Conservation (phyloP, 2,113 vertebrate genomes). For the Anguilla japonica region DNA sequence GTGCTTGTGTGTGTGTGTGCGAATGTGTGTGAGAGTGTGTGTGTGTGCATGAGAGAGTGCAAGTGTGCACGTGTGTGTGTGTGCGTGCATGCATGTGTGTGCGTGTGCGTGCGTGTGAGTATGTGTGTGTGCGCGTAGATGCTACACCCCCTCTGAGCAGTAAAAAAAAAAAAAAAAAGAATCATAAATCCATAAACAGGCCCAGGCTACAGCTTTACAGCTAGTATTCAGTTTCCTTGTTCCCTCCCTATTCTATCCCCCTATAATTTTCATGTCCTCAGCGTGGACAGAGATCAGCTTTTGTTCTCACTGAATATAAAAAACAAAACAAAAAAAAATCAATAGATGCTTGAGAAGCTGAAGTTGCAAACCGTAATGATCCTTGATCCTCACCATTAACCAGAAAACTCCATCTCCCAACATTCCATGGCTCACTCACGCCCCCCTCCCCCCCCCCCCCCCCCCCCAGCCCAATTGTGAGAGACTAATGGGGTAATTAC, state of each 20-base stretch:
- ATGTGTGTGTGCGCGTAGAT: slow-evolving; percentile 16
- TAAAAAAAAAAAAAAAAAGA: slow-evolving; percentile 11
- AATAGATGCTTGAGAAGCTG: slow-evolving; percentile 37
- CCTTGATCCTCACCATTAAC: background rate
- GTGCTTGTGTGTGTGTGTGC: too few relatives aligned
- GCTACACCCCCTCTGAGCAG: background rate
- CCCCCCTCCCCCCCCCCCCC: background rate
- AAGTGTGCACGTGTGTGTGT: slow-evolving; percentile 10
- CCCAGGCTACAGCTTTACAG: slow-evolving; percentile 47
- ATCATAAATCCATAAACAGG: slow-evolving; percentile 53
- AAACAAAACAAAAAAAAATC: slow-evolving; percentile 37
- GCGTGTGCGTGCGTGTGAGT: slow-evolving; percentile 5
- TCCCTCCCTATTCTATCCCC: slow-evolving; percentile 8
- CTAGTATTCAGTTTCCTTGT: slow-evolving; percentile 50
- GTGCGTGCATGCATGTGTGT: slow-evolving; percentile 2
- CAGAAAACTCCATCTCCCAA: background rate
- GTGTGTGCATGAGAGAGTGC: background rate
- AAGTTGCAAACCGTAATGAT: slow-evolving; percentile 36
- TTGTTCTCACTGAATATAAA: slow-evolving; percentile 50
- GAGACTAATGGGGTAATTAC: background rate
- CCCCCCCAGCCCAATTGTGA: background rate
- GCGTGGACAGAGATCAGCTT: slow-evolving; percentile 35
- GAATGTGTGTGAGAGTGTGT: background rate
- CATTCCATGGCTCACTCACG: background rate
- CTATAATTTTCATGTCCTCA: background rate